Evolutionary conservation across 53 echinoderm and acorn worm genomes (phyloP).

Genomic region (Luidia sarsii): DNA sequence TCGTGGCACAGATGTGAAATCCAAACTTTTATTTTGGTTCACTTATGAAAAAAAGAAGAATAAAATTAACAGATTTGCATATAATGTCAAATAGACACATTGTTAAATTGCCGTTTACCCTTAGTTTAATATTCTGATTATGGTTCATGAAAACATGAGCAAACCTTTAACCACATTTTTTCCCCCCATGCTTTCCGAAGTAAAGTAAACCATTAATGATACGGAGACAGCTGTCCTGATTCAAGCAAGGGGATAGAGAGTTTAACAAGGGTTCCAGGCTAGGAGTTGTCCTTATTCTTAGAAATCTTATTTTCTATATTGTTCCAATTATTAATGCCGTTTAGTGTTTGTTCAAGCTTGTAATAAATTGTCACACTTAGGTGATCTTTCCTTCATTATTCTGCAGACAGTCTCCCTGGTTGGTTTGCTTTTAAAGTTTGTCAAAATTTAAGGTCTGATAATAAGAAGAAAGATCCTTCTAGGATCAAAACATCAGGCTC

Average conservation of each 20-base stretch:
- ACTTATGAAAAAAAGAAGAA: slow-evolving; percentile 9
- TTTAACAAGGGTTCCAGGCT: slow-evolving; percentile 32
- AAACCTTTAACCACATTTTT: neutral
- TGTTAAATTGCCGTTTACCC: slow-evolving; percentile 40
- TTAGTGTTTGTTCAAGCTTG: slow-evolving; percentile 61
- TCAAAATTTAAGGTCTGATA: too few relatives aligned
- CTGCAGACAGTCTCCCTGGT: slow-evolving; percentile 1
- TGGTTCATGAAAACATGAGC: neutral
- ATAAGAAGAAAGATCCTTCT: too few relatives aligned
- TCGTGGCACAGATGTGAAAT: slow-evolving; percentile 44
- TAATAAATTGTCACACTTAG: slow-evolving; percentile 63
- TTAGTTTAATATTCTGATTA: slow-evolving; percentile 38
- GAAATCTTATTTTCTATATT: slow-evolving; percentile 45
- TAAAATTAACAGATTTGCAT: slow-evolving; percentile 47
- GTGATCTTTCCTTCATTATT: slow-evolving; percentile 60
- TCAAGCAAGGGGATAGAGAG: slow-evolving; percentile 24
- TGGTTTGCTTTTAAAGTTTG: neutral
- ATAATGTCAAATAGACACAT: slow-evolving; percentile 37
- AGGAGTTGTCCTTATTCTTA: slow-evolving; percentile 23
- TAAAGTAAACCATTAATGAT: neutral
- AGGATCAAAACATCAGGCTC: too few relatives aligned
- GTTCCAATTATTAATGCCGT: slow-evolving; percentile 52
- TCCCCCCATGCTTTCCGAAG: neutral
- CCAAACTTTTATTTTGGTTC: slow-evolving; percentile 55
- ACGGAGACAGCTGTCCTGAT: slow-evolving; percentile 8